Evolutionary conservation across 2,888 invertebrate species (phyloP).

Genomic region (Microdon myrmicae): DNA sequence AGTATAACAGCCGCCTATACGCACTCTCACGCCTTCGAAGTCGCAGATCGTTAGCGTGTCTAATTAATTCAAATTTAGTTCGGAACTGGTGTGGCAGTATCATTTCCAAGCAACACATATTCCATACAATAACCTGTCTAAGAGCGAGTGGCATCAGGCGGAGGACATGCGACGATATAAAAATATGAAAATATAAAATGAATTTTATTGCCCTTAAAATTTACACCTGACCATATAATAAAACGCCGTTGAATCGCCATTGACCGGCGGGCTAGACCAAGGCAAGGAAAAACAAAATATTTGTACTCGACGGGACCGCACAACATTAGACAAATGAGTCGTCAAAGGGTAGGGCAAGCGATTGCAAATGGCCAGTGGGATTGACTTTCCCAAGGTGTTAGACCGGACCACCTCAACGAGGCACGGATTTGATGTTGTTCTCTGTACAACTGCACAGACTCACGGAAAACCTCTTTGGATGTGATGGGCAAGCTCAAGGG

Average conservation of each 20-base stretch:
- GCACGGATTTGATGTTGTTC: constrained; percentile 45
- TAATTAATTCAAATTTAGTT: constrained; percentile 49
- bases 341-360: constrained; percentile 33
- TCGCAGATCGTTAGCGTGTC: constrained; percentile 35
- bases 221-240: constrained; percentile 47
- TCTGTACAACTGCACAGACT: constrained; percentile 34
- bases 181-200: constrained; percentile 42
- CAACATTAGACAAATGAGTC: constrained; percentile 46
- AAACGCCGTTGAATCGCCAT: constrained; percentile 31
- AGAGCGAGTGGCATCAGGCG: background rate
- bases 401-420: constrained; percentile 52
- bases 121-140: background rate
- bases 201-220: constrained; percentile 48
- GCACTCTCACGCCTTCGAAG: constrained; percentile 12
- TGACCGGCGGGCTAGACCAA: constrained; percentile 34
- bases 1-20: constrained; percentile 23
- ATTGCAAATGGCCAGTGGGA: constrained; percentile 26
- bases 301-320: too few species aligned
- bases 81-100: constrained; percentile 23
- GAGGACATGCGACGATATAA: constrained; percentile 29
- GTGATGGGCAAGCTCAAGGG: constrained; percentile 16
- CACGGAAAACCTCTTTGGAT: constrained; percentile 13
- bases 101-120: constrained; percentile 10
- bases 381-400: constrained; percentile 51
- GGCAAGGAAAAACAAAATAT: too few species aligned